Evolutionary conservation across 2,113 vertebrate genomes (phyloP).

Genomic region (Chionis minor): DNA sequence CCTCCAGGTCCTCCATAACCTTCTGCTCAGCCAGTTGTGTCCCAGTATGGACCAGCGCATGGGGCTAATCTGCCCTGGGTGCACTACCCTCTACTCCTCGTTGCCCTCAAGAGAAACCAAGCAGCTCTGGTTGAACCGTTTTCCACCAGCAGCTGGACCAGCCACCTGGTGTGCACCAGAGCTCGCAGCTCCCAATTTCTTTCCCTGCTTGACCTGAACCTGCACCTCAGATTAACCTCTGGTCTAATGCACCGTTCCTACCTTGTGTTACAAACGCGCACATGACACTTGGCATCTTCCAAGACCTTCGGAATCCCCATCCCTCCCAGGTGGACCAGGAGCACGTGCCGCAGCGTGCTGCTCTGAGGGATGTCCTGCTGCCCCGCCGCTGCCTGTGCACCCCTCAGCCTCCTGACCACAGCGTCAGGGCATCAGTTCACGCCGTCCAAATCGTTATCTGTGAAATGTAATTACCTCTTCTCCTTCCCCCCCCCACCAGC

Average conservation of each 20-base stretch:
- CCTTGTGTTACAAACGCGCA: neutral
- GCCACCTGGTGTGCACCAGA: neutral
- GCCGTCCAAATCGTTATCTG: accelerated
- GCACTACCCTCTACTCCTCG: neutral
- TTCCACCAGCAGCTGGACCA: neutral
- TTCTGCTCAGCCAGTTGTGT: neutral
- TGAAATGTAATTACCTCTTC: neutral
- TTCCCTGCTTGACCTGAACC: neutral
- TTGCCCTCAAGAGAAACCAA: neutral
- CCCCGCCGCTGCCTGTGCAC: accelerated
- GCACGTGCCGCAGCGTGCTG: accelerated
- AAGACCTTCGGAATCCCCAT: neutral
- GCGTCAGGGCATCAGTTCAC: neutral
- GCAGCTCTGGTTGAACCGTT: neutral
- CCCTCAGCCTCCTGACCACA: neutral
- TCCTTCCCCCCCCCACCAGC: neutral
- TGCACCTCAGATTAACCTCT: neutral
- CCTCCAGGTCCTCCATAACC: neutral
- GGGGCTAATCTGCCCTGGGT: neutral
- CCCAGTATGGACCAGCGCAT: neutral
- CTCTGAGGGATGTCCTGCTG: neutral
- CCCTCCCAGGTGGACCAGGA: neutral
- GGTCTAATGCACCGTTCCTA: neutral
- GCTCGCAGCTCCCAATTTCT: neutral
- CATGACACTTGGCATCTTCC: neutral